Percentiles rank a stretch among this genome's conserved stretches.
Evolutionary conservation across 2,113 vertebrate species (phyloP).

Genomic region (Phaetusa simplex): DNA sequence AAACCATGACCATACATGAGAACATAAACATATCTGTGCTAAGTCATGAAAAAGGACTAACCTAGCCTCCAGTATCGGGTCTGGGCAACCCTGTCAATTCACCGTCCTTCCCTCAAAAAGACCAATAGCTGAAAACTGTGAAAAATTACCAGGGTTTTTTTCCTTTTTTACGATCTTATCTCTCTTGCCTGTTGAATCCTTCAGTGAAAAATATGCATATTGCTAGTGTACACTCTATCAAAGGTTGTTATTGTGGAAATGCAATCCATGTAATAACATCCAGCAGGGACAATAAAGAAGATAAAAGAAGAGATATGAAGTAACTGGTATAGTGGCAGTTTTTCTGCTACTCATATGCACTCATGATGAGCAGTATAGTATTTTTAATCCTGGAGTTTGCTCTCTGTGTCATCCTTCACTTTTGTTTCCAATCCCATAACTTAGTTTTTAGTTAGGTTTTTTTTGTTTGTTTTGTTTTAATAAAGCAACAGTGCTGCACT

Average conservation of each 20-base stretch:
- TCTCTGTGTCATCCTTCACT: background rate
- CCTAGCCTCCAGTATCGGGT: background rate
- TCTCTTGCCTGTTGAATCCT: background rate
- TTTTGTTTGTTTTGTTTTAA: background rate
- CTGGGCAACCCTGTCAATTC: background rate
- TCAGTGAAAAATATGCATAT: background rate
- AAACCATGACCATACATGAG: background rate
- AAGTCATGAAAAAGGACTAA: accelerated
- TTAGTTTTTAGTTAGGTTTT: background rate
- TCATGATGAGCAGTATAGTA: background rate
- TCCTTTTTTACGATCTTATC: background rate
- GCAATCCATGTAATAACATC: background rate
- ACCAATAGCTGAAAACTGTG: background rate
- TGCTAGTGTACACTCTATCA: background rate
- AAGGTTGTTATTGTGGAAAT: background rate
- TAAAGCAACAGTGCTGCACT: background rate
- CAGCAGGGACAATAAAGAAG: background rate
- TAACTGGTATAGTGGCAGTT: background rate
- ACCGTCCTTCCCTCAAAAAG: background rate
- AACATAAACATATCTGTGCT: background rate
- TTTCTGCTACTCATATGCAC: background rate
- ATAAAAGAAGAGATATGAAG: background rate
- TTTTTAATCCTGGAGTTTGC: background rate
- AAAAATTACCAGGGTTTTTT: background rate
- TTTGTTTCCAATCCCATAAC: background rate